phyloP scores from a whole-genome alignment of 2,113 vertebrate species.

The Zosterops pallidus region DNA sequence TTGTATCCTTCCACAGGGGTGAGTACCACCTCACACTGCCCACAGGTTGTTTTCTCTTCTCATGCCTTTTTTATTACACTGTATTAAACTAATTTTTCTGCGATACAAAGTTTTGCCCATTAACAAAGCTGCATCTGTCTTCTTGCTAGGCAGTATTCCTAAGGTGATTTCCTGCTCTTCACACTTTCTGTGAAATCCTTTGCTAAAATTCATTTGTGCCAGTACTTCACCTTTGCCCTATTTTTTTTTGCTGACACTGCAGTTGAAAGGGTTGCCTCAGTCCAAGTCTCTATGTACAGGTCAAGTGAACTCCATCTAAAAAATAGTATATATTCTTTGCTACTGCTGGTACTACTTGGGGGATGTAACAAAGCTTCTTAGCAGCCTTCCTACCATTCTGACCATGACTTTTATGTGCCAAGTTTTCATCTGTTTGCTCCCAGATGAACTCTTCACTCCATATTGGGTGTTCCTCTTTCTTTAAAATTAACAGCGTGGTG shows the following conservation, averaged over 20 bases:
- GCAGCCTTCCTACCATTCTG: not conserved
- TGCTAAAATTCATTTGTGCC: not conserved
- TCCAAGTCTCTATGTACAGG: not conserved
- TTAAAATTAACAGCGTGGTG: not conserved
- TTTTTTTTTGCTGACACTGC: not conserved
- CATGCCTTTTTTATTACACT: not conserved
- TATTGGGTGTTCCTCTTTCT: not conserved
- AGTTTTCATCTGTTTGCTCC: not conserved
- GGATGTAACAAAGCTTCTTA: not conserved
- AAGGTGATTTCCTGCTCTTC: not conserved
- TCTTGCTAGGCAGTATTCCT: not conserved
- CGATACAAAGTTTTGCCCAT: not conserved
- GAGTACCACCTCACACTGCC: rapidly evolving
- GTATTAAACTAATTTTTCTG: not conserved
- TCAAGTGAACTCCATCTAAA: not conserved
- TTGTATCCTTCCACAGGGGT: not conserved
- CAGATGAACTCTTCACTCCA: not conserved
- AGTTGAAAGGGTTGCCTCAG: not conserved
- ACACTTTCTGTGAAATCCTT: not conserved
- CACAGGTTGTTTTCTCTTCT: not conserved
- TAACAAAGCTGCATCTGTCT: not conserved
- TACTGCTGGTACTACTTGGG: not conserved
- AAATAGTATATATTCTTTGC: not conserved
- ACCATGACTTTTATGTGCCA: not conserved
- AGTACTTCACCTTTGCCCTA: not conserved